Evolutionary conservation across 2,888 invertebrate genomes (phyloP).

Genomic region (Synanthedon myopaeformis): DNA sequence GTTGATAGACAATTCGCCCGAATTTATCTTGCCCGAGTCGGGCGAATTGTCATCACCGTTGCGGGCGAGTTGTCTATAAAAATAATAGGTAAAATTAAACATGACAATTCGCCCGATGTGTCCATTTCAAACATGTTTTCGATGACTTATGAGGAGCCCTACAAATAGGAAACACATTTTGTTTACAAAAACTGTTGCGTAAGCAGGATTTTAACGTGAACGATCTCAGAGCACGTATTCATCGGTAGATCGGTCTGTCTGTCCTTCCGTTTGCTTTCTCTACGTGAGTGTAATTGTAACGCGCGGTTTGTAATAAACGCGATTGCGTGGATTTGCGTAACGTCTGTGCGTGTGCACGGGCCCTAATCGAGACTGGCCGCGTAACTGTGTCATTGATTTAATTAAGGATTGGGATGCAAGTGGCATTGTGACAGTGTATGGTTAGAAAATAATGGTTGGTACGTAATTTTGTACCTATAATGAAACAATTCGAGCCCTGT

Average conservation of each 20-base stretch:
- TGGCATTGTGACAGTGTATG: background rate
- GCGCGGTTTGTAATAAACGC: conserved; percentile 11
- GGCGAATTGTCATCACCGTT: no score
- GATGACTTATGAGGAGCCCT: no score
- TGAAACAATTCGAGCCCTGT: no score
- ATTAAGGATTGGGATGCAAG: conserved; percentile 17
- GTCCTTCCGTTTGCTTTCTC: conserved; percentile 59
- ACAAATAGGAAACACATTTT: background rate
- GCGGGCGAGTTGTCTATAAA: no score
- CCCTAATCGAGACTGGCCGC: conserved; percentile 30
- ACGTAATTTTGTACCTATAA: no score
- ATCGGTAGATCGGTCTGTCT: conserved; percentile 21
- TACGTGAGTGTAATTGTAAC: conserved; percentile 43
- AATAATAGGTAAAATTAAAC: no score
- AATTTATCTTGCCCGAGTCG: no score
- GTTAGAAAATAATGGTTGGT: no score
- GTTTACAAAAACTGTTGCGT: conserved; percentile 15
- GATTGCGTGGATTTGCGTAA: conserved; percentile 16
- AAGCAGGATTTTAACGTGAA: conserved; percentile 32
- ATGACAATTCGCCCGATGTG: no score
- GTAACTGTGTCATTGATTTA: conserved; percentile 45
- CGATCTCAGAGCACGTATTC: conserved; percentile 39
- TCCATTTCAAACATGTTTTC: no score
- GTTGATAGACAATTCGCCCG: no score
- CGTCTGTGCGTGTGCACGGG: conserved; percentile 17